These are phyloP conservation scores for Neomonachus schauinslandi DNA, from an alignment of 2,113 vertebrate genomes.

Conservation along the genomic window DNA sequence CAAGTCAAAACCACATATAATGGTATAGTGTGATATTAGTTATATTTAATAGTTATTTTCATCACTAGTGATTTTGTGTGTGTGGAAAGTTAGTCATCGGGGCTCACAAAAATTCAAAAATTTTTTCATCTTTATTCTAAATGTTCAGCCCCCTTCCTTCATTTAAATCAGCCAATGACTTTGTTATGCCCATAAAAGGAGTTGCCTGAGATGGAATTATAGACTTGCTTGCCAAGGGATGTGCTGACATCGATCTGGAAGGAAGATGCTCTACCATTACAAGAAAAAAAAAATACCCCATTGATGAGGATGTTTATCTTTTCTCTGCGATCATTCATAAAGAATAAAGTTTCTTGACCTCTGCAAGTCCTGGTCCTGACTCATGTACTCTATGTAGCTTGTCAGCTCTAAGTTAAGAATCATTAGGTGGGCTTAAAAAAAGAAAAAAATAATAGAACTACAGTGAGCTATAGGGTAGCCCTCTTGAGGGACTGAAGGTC, in stretches of 20 bases:
- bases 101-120: not conserved
- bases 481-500: not conserved
- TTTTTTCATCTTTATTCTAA: not conserved
- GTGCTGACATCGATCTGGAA: not conserved
- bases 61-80: not conserved
- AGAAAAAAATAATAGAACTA: not conserved
- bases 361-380: not conserved
- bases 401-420: not conserved
- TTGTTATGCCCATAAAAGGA: not conserved
- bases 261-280: not conserved
- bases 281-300: not conserved
- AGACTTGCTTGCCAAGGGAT: not conserved
- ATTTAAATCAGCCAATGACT: not conserved
- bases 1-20: not conserved
- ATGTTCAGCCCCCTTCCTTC: not conserved
- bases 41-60: conserved; percentile 7
- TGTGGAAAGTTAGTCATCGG: not conserved
- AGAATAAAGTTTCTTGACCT: not conserved
- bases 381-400: not conserved
- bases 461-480: not conserved
- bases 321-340: not conserved
- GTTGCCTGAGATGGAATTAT: not conserved
- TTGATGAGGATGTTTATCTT: not conserved
- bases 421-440: not conserved
- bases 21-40: not conserved